phyloP scores from a whole-genome alignment of 2,113 vertebrate genomes.

The Brachyhypopomus occidentalis region DNA sequence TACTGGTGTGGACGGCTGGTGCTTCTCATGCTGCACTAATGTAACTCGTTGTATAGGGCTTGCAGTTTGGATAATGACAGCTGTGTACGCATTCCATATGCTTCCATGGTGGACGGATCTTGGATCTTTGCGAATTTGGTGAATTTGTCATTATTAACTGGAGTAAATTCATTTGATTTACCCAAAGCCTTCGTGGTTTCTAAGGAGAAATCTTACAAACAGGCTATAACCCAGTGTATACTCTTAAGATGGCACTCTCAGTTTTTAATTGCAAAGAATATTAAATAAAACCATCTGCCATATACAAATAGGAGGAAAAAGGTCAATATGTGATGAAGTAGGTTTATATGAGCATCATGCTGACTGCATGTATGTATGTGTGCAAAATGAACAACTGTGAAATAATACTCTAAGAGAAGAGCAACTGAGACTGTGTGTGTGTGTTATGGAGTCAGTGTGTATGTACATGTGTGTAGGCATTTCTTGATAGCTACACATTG shows the following conservation, averaged over 20 bases:
- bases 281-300: not conserved
- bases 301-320: not conserved
- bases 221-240: not conserved
- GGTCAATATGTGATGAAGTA: not conserved
- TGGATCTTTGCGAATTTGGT: not conserved
- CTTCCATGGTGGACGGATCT: not conserved
- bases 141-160: not conserved
- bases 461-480: conserved; percentile 33
- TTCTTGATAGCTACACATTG: conserved; percentile 56
- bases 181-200: not conserved
- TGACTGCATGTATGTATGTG: not conserved
- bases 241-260: not conserved
- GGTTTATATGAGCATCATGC: not conserved
- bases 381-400: conserved; percentile 25
- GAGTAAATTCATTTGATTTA: not conserved
- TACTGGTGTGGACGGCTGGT: conserved; percentile 54
- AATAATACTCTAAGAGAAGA: conserved; percentile 15
- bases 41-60: conserved; percentile 46
- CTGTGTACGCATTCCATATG: not conserved
- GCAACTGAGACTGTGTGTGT: not conserved
- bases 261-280: not conserved
- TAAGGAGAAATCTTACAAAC: not conserved
- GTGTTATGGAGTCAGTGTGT: conserved; percentile 18
- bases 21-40: conserved; percentile 60
- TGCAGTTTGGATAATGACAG: conserved; percentile 44